Percentiles rank a stretch among this genome's conserved stretches.
Evolutionary conservation across 35 echinoderm and acorn worm genomes (phyloP).

Genomic region (Apostichopus californicus): DNA sequence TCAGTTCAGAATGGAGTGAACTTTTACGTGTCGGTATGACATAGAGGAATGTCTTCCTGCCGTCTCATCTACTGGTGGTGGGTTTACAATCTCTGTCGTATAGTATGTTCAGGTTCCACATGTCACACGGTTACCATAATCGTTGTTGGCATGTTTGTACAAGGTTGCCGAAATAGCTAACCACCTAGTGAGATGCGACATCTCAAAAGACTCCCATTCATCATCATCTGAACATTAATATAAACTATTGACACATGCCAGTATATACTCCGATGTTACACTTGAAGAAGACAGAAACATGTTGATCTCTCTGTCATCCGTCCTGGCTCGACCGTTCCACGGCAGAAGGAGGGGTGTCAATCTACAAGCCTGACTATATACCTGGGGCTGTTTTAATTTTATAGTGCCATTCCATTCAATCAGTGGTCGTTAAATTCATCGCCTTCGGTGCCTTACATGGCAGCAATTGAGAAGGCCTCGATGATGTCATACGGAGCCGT

Average conservation of each 20-base stretch:
- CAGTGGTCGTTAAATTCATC: constrained; percentile 33
- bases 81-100: background rate
- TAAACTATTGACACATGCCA: background rate
- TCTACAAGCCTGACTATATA: background rate
- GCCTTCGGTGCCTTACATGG: constrained; percentile 8
- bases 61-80: background rate
- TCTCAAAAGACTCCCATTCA: background rate
- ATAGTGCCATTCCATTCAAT: background rate
- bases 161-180: background rate
- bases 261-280: background rate
- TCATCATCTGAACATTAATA: background rate
- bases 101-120: background rate
- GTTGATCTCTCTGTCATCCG: background rate
- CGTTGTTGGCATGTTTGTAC: background rate
- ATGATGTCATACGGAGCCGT: constrained; percentile 22
- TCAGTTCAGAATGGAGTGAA: no score
- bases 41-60: background rate
- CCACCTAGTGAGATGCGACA: background rate
- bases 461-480: constrained; percentile 38
- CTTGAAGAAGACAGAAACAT: background rate
- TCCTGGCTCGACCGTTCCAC: background rate
- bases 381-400: constrained; percentile 7
- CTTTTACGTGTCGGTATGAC: no score
- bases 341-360: background rate
- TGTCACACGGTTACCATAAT: background rate